A percentile compares a stretch with the other conserved stretches of the same genome.
phyloP scores from a whole-genome alignment of 92 coral and sea anemone genomes.

The Phenganax stokvisi region DNA sequence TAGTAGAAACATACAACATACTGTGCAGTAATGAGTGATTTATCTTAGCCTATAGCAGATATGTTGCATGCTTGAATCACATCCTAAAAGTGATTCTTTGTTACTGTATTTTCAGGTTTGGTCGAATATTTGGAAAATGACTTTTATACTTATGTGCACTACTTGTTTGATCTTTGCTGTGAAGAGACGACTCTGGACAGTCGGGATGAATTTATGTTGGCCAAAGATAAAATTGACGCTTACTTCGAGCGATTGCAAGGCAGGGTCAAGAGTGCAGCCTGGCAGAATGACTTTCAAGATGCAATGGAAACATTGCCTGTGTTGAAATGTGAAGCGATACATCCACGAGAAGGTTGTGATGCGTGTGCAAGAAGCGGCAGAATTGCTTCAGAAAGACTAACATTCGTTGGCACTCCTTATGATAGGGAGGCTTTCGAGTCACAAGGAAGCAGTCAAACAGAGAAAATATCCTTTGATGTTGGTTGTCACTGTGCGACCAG shows the following conservation, averaged over 20 bases:
- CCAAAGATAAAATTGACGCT: background rate
- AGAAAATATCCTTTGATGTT: background rate
- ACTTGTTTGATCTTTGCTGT: too few species aligned
- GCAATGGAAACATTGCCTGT: slow-evolving; percentile 10
- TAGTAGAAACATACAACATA: too few species aligned
- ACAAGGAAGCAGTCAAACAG: background rate
- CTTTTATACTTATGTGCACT: too few species aligned
- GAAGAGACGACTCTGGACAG: background rate
- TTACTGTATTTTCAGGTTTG: too few species aligned
- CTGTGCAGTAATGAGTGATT: too few species aligned
- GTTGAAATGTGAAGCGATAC: background rate
- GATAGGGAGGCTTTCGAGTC: background rate
- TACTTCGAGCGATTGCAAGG: background rate
- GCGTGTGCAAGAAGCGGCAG: slow-evolving; percentile 1
- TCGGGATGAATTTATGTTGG: background rate
- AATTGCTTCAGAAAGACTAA: slow-evolving; percentile 6
- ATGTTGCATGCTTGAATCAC: too few species aligned
- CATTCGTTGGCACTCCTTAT: background rate
- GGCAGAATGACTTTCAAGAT: background rate
- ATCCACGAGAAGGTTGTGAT: background rate
- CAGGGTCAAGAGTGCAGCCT: slow-evolving; percentile 5
- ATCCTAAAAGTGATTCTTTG: too few species aligned
- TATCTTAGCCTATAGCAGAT: too few species aligned
- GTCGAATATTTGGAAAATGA: too few species aligned
- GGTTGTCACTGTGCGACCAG: background rate